Evolutionary conservation across 1,140 invertebrate genomes (phyloP), one percentile per base, ranked within the genome.

Genomic region (Aphelenchoides fujianensis): DNA sequence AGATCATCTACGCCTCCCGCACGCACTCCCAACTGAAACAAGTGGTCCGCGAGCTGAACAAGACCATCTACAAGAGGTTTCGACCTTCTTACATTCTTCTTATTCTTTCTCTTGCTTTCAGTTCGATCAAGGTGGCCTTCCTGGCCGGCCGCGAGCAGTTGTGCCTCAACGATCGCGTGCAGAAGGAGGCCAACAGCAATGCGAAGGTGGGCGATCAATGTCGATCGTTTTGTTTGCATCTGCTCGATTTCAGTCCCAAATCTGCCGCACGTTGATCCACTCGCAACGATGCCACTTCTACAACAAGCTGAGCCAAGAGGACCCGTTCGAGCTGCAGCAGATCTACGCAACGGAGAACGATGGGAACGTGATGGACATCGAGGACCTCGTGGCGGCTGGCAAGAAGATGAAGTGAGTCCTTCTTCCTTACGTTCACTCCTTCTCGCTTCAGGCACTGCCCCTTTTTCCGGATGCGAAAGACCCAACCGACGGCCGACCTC

Each of bases 81-180:
- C n/a, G n/a, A n/a, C 72, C 54, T 54, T 41, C n/a, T 52, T 1
- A 23, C 28, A 53, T 34, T 34, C 54, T 52, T 54, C 1, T 27
- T 12, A 27, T 70, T 68, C n/a, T n/a, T n/a, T n/a, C n/a, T 53
- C 34, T 63, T 9, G n/a, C n/a, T 79, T 85, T 64, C 69, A 88
- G 87, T 83, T 52, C 78, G 1, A 89, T 95, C 36, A 91, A 90
- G 81, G 89, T 91, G 0, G 88, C 91, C 35, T 90, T 97, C 1
- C 85, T 98, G 12, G 96, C 94, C 0, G 97, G 95, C 0, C 88
- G 96, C 82, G 95, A 98, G 83, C 88, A 97, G 82, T 86, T 98
- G 80, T 99, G 96, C 85, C 92, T 98, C 72, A 91, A 98, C 87
- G 91, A 92, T n/a, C 91, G 94, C 83, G 91, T 99, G 0, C 89